Evolutionary conservation across 2,888 invertebrate genomes (phyloP).

Genomic region (Cephus spinipes): DNA sequence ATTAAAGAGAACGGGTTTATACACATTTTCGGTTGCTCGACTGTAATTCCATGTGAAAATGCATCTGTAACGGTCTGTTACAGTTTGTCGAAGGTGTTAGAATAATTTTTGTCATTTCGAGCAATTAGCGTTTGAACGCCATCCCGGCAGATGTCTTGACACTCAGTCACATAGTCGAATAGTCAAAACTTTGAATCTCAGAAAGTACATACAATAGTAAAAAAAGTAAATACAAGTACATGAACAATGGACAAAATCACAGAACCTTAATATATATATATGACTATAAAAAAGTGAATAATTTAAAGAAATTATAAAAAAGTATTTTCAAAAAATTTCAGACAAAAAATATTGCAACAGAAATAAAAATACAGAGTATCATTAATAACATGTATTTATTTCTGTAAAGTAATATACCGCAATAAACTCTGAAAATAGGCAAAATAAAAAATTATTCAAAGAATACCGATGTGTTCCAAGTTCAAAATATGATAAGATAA

Average conservation of each 20-base stretch:
- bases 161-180: not conserved
- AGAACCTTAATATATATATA: not conserved
- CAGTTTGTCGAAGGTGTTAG: conserved; percentile 47
- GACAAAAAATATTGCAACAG: not conserved
- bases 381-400: not conserved
- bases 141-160: not conserved
- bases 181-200: not conserved
- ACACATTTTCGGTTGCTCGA: not conserved
- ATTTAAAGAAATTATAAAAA: too few species aligned
- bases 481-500: not conserved
- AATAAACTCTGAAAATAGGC: not conserved
- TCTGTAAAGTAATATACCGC: not conserved
- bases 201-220: not conserved
- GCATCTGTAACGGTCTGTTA: conserved; percentile 39
- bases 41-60: not conserved
- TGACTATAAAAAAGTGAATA: not conserved
- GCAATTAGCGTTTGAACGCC: conserved; percentile 37
- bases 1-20: not conserved
- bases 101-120: conserved; percentile 37
- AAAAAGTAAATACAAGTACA: not conserved
- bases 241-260: not conserved
- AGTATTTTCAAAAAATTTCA: not conserved
- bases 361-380: not conserved
- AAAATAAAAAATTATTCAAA: not conserved
- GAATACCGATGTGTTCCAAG: not conserved